Percentiles rank a stretch among this genome's conserved stretches.
Conservation (phyloP, 1,140 invertebrate genomes). For the Brachionus rotundiformis region DNA sequence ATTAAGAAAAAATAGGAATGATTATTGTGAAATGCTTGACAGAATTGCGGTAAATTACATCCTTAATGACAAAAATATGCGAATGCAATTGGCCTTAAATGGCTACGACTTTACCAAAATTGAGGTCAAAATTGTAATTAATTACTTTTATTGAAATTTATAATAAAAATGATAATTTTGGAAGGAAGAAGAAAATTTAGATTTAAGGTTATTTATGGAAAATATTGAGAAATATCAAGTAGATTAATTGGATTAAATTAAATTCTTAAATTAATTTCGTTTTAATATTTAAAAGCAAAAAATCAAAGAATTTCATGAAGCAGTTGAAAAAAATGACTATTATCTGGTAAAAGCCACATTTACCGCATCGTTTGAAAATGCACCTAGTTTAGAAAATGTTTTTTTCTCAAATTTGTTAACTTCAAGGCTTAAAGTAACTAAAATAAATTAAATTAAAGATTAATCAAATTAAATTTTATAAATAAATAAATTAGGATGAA, state of each 20-base stretch:
- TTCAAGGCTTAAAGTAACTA: not conserved
- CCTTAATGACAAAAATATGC: not conserved
- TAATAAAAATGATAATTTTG: not conserved
- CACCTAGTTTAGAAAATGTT: not conserved
- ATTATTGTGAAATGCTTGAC: slow-evolving; percentile 47
- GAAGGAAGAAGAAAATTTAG: not conserved
- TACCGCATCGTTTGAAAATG: not conserved
- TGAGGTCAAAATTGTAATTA: not conserved
- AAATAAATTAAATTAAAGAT: not conserved
- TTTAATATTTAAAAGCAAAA: slow-evolving; percentile 16
- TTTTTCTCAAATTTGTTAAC: slow-evolving; percentile 14
- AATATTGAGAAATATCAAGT: slow-evolving; percentile 48
- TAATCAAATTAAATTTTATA: not conserved
- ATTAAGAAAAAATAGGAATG: not conserved
- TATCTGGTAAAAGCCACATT: not conserved
- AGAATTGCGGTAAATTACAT: slow-evolving; percentile 3
- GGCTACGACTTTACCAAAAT: not conserved
- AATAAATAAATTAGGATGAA: not conserved
- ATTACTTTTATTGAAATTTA: not conserved
- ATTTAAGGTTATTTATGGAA: not conserved
- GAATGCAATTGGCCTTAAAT: slow-evolving; percentile 45
- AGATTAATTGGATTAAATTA: not conserved
- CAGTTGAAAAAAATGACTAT: slow-evolving; percentile 51
- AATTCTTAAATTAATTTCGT: not conserved
- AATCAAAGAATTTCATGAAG: slow-evolving; percentile 39